A percentile compares a stretch with the other conserved stretches of the same genome.
These are phyloP conservation scores for Euzophera pinguis DNA, from an alignment of 2,888 invertebrate genomes.

Conservation along the genomic window DNA sequence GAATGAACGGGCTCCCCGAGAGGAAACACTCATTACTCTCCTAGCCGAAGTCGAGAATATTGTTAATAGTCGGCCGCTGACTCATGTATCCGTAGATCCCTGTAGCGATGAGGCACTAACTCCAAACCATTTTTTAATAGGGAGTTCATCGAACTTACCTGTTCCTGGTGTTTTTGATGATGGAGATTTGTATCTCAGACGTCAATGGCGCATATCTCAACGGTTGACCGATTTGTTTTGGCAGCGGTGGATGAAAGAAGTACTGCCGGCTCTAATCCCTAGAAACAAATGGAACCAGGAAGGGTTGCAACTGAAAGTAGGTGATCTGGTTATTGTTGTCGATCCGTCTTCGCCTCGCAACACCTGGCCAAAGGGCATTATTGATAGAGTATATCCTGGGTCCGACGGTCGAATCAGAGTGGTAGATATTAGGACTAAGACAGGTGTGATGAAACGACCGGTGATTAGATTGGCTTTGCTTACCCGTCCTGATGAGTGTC, in stretches of 20 bases:
- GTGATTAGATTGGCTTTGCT: not conserved
- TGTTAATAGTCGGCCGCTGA: conserved; percentile 18
- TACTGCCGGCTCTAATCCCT: not conserved
- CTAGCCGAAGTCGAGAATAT: conserved; percentile 10
- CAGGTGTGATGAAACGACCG: not conserved
- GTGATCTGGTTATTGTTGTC: conserved; percentile 14
- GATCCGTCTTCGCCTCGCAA: conserved; percentile 12
- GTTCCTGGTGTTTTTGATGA: not conserved
- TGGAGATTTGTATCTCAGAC: not conserved
- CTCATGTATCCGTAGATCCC: conserved; percentile 13
- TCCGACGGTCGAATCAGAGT: not conserved
- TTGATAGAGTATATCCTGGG: conserved; percentile 7
- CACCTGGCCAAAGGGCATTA: conserved; percentile 8
- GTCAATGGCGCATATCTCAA: conserved; percentile 1
- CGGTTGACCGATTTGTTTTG: not conserved
- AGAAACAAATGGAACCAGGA: not conserved
- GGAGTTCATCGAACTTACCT: not conserved
- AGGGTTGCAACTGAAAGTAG: not conserved
- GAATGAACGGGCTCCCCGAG: conserved; percentile 4
- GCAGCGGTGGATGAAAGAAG: not conserved
- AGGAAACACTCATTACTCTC: conserved; percentile 23
- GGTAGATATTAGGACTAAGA: not conserved
- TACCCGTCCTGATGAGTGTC: not conserved
- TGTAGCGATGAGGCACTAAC: not conserved
- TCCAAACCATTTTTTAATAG: conserved; percentile 4